A percentile compares a stretch with the other conserved stretches of the same genome.
phyloP scores from a whole-genome alignment of 2,797 vertebrate species.

The Myotis findleyi region DNA sequence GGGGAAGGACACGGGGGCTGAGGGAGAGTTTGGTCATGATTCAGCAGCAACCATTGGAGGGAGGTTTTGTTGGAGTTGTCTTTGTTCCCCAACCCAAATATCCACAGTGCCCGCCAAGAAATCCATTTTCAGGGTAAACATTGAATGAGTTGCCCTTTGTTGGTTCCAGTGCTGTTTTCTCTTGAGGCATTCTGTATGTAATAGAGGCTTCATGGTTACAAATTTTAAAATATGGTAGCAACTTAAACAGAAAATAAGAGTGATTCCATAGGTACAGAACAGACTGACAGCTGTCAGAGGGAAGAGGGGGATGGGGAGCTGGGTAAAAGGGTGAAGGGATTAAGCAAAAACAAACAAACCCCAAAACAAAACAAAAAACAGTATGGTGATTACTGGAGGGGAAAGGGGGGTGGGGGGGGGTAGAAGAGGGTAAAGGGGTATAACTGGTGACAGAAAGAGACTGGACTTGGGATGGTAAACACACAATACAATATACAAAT shows the following conservation, averaged over 20 bases:
- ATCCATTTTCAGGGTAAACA: slow-evolving; percentile 18
- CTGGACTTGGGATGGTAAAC: not conserved
- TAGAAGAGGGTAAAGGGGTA: not conserved
- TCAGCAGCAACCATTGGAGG: not conserved
- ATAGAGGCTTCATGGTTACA: slow-evolving; percentile 4
- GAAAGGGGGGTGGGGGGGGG: not conserved
- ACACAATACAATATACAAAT: not conserved
- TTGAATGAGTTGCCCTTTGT: not conserved
- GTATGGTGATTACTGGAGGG: not conserved
- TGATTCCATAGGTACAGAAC: not conserved
- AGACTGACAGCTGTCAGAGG: not conserved
- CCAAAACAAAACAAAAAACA: not conserved
- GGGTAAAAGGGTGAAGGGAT: not conserved
- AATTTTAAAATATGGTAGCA: slow-evolving; percentile 47
- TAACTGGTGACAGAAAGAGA: not conserved
- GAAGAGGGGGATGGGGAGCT: not conserved
- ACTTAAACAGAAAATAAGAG: slow-evolving; percentile 69
- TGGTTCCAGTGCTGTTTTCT: not conserved
- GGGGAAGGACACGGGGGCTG: not conserved
- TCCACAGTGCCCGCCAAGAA: not conserved
- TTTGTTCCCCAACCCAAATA: not conserved
- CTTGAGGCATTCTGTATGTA: not conserved
- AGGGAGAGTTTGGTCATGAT: not conserved
- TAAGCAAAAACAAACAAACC: not conserved
- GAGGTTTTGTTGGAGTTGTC: not conserved